Evolutionary conservation across 1,140 invertebrate genomes (phyloP).

Genomic region (Drosophila elegans): DNA sequence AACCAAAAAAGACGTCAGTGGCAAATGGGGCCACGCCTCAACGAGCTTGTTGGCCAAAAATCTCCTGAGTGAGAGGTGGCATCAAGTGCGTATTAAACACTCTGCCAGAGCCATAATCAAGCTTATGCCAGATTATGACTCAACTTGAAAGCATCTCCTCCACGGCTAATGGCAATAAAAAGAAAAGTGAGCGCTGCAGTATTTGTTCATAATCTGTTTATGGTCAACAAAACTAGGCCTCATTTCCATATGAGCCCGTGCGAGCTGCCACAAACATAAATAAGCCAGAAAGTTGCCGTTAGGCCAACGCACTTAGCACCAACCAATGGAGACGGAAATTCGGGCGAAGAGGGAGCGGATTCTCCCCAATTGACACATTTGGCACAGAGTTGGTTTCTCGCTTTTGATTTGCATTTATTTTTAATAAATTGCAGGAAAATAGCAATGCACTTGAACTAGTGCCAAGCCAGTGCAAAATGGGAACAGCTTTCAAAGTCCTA

Average conservation of each 20-base stretch:
- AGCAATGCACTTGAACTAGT: not conserved
- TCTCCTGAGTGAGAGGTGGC: constrained; percentile 11
- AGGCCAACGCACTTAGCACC: constrained; percentile 68
- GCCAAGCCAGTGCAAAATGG: constrained; percentile 14
- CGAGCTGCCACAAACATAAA: constrained; percentile 32
- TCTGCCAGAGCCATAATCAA: constrained; percentile 41
- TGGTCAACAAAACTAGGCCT: constrained; percentile 71
- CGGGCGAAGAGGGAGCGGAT: not conserved
- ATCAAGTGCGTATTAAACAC: constrained; percentile 62
- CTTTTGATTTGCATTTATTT: constrained; percentile 44
- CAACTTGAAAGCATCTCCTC: constrained; percentile 40
- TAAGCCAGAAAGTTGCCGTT: constrained; percentile 48
- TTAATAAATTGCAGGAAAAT: constrained; percentile 28
- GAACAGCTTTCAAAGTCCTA: not conserved
- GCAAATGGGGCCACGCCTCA: constrained; percentile 67
- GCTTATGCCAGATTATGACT: constrained; percentile 58
- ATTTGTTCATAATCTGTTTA: constrained; percentile 67
- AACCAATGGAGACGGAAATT: not conserved
- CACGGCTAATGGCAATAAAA: constrained; percentile 32
- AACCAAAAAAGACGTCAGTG: constrained; percentile 55
- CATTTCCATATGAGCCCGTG: constrained; percentile 74
- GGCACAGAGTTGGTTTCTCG: constrained; percentile 41
- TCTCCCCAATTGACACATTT: constrained; percentile 63
- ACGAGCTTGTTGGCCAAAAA: constrained; percentile 14
- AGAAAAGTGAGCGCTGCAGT: constrained; percentile 57